Conservation (phyloP, 2,113 vertebrate genomes). For the Hemicordylus capensis region DNA sequence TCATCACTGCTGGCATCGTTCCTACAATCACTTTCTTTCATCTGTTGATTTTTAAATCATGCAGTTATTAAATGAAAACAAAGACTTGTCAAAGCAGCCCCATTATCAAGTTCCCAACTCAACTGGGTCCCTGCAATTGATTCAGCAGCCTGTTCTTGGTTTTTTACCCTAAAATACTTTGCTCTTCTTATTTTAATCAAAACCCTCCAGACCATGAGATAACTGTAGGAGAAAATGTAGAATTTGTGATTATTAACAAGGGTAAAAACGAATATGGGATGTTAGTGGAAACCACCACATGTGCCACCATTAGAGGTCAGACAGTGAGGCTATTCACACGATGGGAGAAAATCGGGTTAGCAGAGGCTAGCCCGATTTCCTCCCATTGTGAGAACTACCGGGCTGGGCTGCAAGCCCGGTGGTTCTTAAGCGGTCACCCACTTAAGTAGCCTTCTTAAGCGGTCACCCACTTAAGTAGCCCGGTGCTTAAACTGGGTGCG, state of each 20-base stretch:
- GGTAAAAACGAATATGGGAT: not conserved
- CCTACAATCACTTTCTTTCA: conserved; percentile 3
- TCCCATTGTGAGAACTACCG: no score
- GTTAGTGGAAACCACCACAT: not conserved
- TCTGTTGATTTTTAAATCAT: not conserved
- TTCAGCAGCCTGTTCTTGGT: not conserved
- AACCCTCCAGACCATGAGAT: conserved; percentile 5
- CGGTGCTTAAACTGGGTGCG: no score
- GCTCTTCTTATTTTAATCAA: conserved; percentile 17
- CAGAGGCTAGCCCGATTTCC: no score
- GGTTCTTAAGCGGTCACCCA: no score
- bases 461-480: no score
- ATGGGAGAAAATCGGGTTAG: no score
- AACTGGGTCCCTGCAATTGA: conserved; percentile 44
- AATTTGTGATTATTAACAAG: conserved; percentile 24
- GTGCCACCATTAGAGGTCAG: no score
- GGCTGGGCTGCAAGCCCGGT: no score
- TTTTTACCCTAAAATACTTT: not conserved
- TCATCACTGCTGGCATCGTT: not conserved
- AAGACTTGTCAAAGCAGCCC: not conserved
- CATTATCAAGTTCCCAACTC: not conserved
- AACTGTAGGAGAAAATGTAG: conserved; percentile 27
- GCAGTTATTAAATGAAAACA: conserved; percentile 13
- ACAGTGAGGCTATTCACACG: no score
- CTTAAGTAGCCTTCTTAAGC: no score